Evolutionary conservation across 2,888 invertebrate species (phyloP), one percentile per base, ranked within the genome.

Genomic region (Rhabditoides inermis): DNA sequence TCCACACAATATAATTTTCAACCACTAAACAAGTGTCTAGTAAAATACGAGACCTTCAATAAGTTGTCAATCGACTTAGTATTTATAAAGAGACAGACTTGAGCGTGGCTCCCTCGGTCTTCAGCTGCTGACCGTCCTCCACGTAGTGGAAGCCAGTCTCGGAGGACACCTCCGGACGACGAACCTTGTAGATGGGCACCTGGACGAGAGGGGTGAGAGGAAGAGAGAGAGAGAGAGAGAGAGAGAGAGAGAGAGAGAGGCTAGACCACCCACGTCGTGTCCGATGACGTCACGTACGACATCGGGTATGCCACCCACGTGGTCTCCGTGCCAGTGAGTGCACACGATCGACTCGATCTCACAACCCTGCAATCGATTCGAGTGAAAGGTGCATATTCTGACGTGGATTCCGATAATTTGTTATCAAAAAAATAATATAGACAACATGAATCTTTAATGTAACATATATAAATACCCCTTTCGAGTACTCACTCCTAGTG

Each of bases 301-400:
- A 26, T 61, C 59, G 28, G 61, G 56, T 36, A 90, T 83, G 6
- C 90, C 91, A 7, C 94, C 95, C 51, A 91, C 84, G 77, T 98
- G 98, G 79, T 98, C 98, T 68, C 84, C 83, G 78, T 98, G 98
- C 90, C 92, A 94, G 76, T 98, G 98, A 0, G 92, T 89, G 27
- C 95, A 78, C 35, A 98, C 82, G 61, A 98, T 86, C 61, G 88
- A 86, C 49, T 86, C 84, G 45, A 98, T 84, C 2, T 61, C 59
- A 45, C 84, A 82, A 3, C 86, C 61, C 41, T 57, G 25, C 39
- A 54, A 25, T 41, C 4, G 15, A 15, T 6, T 22, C 10, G 7
- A 15, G 18, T 15, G 12, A 27, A 18, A 18, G 20, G 12, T 44
- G 22, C 22, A 18, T 44, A 10, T 18, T 26, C 18, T 25, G n/a